phyloP scores from a whole-genome alignment of 2,888 invertebrate species.

The Autographa pulchrina region DNA sequence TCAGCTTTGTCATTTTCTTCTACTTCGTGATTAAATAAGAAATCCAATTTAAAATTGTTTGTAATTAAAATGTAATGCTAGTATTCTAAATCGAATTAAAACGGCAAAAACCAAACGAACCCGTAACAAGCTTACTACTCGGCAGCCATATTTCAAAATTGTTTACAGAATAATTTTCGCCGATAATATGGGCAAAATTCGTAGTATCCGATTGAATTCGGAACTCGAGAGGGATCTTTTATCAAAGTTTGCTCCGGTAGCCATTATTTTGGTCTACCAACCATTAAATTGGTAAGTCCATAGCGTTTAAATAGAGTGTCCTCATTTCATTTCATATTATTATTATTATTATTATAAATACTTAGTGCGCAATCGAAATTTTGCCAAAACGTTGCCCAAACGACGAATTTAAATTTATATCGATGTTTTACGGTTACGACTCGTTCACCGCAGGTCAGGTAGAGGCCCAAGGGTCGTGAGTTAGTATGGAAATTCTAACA shows the following conservation, averaged over 20 bases:
- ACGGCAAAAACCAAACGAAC: conserved; percentile 16
- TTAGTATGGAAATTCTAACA: conserved; percentile 61
- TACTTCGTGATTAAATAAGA: too few species aligned
- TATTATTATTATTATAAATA: too few species aligned
- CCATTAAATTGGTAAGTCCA: conserved; percentile 29
- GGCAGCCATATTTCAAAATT: conserved; percentile 21
- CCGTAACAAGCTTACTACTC: not conserved
- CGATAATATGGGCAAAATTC: conserved; percentile 32
- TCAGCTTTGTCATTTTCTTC: not conserved
- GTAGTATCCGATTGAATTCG: conserved; percentile 26
- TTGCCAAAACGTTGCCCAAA: conserved; percentile 37
- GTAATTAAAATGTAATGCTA: not conserved
- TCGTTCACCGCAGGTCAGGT: conserved; percentile 50
- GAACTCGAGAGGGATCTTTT: conserved; percentile 32
- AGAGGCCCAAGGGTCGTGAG: conserved; percentile 43
- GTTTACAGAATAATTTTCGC: conserved; percentile 14
- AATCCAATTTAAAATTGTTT: not conserved
- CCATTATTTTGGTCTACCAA: conserved; percentile 22
- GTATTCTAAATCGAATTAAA: conserved; percentile 19
- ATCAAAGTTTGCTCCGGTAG: conserved; percentile 25
- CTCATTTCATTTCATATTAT: too few species aligned
- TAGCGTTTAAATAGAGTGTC: conserved; percentile 23
- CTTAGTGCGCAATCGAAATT: conserved; percentile 24
- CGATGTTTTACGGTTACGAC: conserved; percentile 50
- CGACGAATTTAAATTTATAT: conserved; percentile 46